Conservation (phyloP, 2,888 invertebrate genomes). For the Erpobdella octoculata region DNA sequence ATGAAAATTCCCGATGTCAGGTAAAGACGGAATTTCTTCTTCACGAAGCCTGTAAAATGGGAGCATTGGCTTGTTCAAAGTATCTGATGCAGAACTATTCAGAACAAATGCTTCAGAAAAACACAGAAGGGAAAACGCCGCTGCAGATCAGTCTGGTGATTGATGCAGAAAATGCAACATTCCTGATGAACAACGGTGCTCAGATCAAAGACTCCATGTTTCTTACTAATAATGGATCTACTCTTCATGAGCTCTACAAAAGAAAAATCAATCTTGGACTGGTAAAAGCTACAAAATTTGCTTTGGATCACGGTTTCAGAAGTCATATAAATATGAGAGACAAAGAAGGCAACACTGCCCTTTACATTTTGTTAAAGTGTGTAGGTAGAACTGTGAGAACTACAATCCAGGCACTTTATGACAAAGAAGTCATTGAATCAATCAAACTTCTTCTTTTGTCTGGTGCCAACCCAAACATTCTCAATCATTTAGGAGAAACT, state of each 20-base stretch:
- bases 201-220: slow-evolving; percentile 47
- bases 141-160: slow-evolving; percentile 53
- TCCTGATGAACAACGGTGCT: slow-evolving; percentile 59
- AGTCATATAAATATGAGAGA: slow-evolving; percentile 67
- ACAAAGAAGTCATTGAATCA: slow-evolving; percentile 44
- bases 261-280: slow-evolving; percentile 55
- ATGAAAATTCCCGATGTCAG: slow-evolving; percentile 53
- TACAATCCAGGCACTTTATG: slow-evolving; percentile 39
- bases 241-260: slow-evolving; percentile 54
- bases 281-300: slow-evolving; percentile 62
- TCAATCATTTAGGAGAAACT: slow-evolving; percentile 62
- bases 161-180: slow-evolving; percentile 65
- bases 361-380: slow-evolving; percentile 45
- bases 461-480: slow-evolving; percentile 46
- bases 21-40: slow-evolving; percentile 38
- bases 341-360: slow-evolving; percentile 66
- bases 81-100: slow-evolving; percentile 43
- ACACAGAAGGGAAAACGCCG: slow-evolving; percentile 38
- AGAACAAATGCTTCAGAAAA: slow-evolving; percentile 38
- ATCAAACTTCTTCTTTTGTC: slow-evolving; percentile 45
- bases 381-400: slow-evolving; percentile 37
- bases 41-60: slow-evolving; percentile 58
- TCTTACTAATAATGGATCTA: slow-evolving; percentile 36
- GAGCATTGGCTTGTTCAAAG: slow-evolving; percentile 53
- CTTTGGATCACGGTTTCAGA: slow-evolving; percentile 65